These are phyloP conservation scores for Coptodon rendalli DNA, from an alignment of 2,113 vertebrate genomes.

Conservation along the genomic window DNA sequence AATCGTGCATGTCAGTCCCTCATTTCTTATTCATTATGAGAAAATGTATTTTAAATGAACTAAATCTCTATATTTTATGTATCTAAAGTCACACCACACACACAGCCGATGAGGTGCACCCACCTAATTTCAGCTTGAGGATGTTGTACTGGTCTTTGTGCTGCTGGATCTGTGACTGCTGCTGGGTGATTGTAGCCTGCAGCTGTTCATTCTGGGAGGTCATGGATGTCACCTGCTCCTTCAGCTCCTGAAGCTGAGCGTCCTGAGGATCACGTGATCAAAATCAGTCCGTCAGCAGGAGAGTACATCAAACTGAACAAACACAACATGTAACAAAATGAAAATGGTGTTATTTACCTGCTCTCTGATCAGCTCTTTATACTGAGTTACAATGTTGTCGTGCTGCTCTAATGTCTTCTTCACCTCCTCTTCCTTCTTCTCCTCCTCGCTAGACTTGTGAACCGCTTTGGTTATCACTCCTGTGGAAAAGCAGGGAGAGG, in stretches of 20 bases:
- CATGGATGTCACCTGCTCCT: slow-evolving; percentile 79
- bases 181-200: slow-evolving; percentile 82
- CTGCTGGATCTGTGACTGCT: slow-evolving; percentile 91
- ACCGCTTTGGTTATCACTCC: slow-evolving; percentile 94
- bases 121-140: slow-evolving; percentile 93
- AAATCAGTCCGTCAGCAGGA: background rate
- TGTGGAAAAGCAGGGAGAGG: slow-evolving; percentile 29
- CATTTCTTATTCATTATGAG: background rate
- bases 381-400: slow-evolving; percentile 94
- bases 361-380: slow-evolving; percentile 95
- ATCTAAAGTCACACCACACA: background rate
- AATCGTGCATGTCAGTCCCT: background rate
- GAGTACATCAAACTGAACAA: background rate
- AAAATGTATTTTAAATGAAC: background rate
- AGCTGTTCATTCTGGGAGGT: slow-evolving; percentile 83
- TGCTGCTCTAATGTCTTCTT: slow-evolving; percentile 97
- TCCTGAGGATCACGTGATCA: slow-evolving; percentile 69
- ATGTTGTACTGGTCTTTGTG: slow-evolving; percentile 98
- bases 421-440: slow-evolving; percentile 96
- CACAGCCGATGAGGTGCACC: background rate
- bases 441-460: slow-evolving; percentile 96
- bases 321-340: background rate
- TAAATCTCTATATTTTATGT: background rate
- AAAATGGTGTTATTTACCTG: slow-evolving; percentile 72
- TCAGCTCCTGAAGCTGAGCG: slow-evolving; percentile 87